Base-by-base conservation (phyloP, 2,797 vertebrate species). In the Melanotaenia boesemani region DNA sequence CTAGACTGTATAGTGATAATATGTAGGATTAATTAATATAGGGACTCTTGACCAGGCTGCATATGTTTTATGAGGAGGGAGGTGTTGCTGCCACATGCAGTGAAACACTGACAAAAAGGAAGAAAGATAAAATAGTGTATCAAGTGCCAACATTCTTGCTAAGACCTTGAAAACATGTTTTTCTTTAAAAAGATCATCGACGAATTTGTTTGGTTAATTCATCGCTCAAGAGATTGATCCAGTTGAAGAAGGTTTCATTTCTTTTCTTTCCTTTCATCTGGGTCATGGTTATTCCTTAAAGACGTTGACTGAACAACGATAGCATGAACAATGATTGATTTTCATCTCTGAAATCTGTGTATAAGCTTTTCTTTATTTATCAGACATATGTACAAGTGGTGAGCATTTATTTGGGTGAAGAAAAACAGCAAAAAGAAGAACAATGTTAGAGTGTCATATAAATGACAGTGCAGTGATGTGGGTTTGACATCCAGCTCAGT, bases 401-500 rank as follows among this genome's bases (percentile, higher is more conserved):
- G 24, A 22, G 22, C 24, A 18, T 39, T 66, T 65, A 15, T 0
- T 54, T 54, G 44, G 44, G 20, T 4, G 6, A 15, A 46, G 4
- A 46, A 44, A 44, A 2, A 41, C 41, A 20, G 46, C 5, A 37
- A 37, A 37, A 37, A 6, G 15, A 3, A n/a, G 18, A 60, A 59
- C 52, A 67, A 60, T 32, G 1, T 9, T 66, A 48, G 16, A 9
- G 28, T 74, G n/a, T 67, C 22, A 44, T 59, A 24, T 30, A 28
- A 37, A 62, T 65, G 5, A 67, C 59, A 18, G 63, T 41, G 46
- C 54, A 41, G 63, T 39, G 61, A 62, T 65, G 64, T 34, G 34
- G 26, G 52, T 74, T 72, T 64, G 67, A 79, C 56, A 62, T 64
- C 76, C 65, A 63, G 58, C 74, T 72, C 69, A 54, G 39, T 50